Evolutionary conservation across 2,888 invertebrate species (phyloP).

Genomic region (Digitonthophagus gazella): DNA sequence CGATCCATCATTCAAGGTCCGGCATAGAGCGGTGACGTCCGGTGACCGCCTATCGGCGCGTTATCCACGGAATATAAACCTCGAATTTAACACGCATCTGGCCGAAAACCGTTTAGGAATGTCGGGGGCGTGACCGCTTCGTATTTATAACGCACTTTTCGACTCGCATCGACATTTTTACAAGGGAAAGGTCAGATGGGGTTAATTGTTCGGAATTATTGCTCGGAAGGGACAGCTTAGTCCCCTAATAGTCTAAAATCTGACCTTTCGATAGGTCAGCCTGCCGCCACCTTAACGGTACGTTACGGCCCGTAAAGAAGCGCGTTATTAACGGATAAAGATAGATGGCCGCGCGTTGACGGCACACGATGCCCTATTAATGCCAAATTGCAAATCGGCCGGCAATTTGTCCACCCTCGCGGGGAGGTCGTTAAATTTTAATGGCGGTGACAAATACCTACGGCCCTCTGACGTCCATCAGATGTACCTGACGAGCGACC

Average conservation of each 20-base stretch:
- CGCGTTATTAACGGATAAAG: conserved; percentile 11
- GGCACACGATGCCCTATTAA: conserved; percentile 7
- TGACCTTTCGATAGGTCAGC: conserved; percentile 48
- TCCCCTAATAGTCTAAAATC: conserved; percentile 48
- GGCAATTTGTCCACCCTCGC: conserved; percentile 2
- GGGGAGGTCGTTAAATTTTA: conserved; percentile 5
- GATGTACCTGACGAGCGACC: neutral
- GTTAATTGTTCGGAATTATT: conserved; percentile 51
- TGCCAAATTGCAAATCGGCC: conserved; percentile 13
- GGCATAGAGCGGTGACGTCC: neutral
- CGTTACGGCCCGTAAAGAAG: conserved; percentile 4
- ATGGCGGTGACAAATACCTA: conserved; percentile 4
- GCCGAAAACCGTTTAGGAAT: neutral
- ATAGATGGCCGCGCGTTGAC: neutral
- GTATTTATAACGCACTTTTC: neutral
- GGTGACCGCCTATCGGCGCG: neutral
- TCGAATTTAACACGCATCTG: neutral
- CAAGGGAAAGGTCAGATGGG: conserved; percentile 46
- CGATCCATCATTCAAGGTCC: neutral
- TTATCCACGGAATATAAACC: neutral
- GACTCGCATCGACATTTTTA: neutral
- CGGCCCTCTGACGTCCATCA: neutral
- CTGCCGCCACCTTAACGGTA: conserved; percentile 27
- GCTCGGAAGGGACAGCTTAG: conserved; percentile 49
- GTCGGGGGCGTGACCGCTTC: neutral